These are phyloP conservation scores for Acyrthosiphon pisum DNA, from an alignment of 1,140 invertebrate species.

Conservation along the genomic window DNA sequence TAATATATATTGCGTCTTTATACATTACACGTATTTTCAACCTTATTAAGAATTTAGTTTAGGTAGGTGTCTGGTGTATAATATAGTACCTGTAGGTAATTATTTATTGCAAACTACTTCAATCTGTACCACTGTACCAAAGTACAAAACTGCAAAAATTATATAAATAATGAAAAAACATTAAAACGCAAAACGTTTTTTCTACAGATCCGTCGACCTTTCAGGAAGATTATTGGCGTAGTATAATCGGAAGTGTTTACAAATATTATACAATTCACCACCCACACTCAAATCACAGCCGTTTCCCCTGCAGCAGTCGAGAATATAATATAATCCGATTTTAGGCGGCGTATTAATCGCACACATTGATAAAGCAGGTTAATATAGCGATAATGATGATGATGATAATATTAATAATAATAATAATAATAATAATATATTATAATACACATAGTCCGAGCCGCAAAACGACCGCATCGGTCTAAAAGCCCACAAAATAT, in stretches of 20 bases:
- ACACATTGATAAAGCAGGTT: slow-evolving; percentile 25
- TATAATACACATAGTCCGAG: neutral
- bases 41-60: neutral
- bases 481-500: slow-evolving; percentile 45
- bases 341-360: neutral
- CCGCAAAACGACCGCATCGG: neutral
- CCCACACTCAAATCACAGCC: neutral
- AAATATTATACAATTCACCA: neutral
- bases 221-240: neutral
- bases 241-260: neutral
- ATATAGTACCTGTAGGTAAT: neutral
- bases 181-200: neutral
- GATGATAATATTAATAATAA: neutral
- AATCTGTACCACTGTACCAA: neutral
- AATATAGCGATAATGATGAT: slow-evolving; percentile 11
- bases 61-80: neutral
- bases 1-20: neutral
- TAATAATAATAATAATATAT: neutral
- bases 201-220: neutral
- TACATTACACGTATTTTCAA: neutral
- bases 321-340: neutral
- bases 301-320: neutral
- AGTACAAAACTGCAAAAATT: neutral
- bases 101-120: neutral
- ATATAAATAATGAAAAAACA: neutral